Evolutionary conservation across 2,797 vertebrate genomes (phyloP).

Genomic region (Ptychobarbus kaznakovi): DNA sequence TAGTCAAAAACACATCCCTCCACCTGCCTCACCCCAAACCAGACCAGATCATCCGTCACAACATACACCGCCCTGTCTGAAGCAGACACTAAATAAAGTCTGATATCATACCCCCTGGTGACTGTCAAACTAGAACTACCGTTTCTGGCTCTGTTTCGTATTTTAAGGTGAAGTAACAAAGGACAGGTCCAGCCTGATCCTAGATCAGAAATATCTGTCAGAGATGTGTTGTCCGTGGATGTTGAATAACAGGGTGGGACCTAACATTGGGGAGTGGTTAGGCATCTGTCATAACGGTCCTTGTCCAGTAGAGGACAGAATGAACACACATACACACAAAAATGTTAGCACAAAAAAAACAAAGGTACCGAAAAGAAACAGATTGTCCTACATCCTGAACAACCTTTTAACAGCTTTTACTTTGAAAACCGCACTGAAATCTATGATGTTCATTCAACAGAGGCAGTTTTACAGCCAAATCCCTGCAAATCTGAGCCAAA

Average conservation of each 20-base stretch:
- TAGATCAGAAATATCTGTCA: neutral
- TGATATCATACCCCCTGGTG: constrained; percentile 19
- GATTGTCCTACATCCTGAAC: neutral
- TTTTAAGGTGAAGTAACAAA: neutral
- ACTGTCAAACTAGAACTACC: neutral
- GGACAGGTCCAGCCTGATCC: neutral
- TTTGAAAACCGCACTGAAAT: neutral
- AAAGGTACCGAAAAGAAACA: constrained; percentile 15
- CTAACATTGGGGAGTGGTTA: neutral
- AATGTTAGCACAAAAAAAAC: neutral
- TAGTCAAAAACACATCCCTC: constrained; percentile 50
- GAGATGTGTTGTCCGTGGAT: neutral
- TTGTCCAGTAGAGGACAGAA: constrained; percentile 48
- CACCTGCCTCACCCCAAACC: constrained; percentile 40
- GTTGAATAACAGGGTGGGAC: constrained; percentile 17
- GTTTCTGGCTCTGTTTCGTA: neutral
- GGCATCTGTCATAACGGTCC: neutral
- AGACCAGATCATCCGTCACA: constrained; percentile 48
- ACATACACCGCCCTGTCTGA: constrained; percentile 40
- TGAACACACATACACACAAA: neutral
- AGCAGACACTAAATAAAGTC: neutral
- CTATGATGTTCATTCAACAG: neutral
- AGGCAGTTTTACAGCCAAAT: constrained; percentile 19
- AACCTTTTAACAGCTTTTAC: neutral
- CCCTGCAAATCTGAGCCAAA: constrained; percentile 17